Conservation (phyloP, 2,113 vertebrate genomes). For the Geococcyx californianus region DNA sequence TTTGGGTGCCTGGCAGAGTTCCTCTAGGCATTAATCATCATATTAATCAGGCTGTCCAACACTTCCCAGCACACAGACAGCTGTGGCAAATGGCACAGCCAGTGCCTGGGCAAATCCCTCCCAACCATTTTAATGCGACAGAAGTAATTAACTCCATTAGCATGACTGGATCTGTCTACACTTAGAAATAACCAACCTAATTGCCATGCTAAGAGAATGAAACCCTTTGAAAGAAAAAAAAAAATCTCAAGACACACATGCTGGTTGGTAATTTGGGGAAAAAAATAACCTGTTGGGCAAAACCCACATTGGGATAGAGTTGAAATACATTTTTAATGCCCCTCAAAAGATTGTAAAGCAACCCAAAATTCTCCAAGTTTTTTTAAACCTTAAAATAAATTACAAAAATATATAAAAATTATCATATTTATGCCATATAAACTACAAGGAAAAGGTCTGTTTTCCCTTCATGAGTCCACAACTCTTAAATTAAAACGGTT, state of each 20-base stretch:
- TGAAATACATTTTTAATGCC: not conserved
- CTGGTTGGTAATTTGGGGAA: not conserved
- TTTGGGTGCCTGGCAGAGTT: not conserved
- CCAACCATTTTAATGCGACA: not conserved
- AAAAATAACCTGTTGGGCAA: not conserved
- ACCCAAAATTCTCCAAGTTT: not conserved
- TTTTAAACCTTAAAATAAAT: not conserved
- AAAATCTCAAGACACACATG: not conserved
- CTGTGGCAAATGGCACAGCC: constrained; percentile 30
- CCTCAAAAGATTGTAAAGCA: not conserved
- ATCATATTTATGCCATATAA: not conserved
- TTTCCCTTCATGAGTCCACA: not conserved
- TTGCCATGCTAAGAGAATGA: constrained; percentile 13
- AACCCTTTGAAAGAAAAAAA: not conserved
- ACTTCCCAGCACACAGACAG: not conserved
- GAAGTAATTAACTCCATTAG: constrained; percentile 44
- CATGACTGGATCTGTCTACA: constrained; percentile 6
- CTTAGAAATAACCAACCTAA: constrained; percentile 37
- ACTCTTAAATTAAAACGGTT: not conserved
- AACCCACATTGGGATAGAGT: not conserved
- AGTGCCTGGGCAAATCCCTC: constrained; percentile 23
- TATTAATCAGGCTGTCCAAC: constrained; percentile 20
- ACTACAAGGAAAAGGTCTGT: not conserved
- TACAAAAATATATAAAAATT: not conserved
- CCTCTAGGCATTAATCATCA: not conserved